phyloP scores from a whole-genome alignment of 2,113 vertebrate genomes.

The Ahaetulla prasina region DNA sequence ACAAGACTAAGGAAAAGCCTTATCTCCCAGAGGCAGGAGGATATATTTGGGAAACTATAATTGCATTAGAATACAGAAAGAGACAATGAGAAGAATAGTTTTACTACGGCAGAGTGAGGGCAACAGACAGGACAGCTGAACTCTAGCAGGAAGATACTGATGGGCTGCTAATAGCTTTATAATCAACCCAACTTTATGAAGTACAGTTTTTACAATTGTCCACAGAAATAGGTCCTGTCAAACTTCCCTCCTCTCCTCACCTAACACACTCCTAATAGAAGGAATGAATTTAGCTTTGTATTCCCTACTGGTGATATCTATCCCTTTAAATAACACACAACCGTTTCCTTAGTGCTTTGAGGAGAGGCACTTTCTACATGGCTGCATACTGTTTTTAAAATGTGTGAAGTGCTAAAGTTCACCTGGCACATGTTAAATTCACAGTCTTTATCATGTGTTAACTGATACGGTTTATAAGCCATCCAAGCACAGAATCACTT shows the following conservation, averaged over 20 bases:
- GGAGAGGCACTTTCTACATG: constrained; percentile 20
- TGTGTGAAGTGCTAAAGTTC: constrained; percentile 5
- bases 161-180: not conserved
- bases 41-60: not conserved
- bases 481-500: constrained; percentile 25
- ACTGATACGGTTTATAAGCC: constrained; percentile 14
- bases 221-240: not conserved
- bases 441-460: constrained; percentile 12
- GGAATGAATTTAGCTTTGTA: not conserved
- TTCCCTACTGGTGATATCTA: not conserved
- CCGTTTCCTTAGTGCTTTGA: not conserved
- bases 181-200: not conserved
- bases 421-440: constrained; percentile 20
- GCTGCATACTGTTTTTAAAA: constrained; percentile 1
- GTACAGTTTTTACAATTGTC: not conserved
- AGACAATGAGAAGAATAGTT: not conserved
- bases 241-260: not conserved
- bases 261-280: not conserved
- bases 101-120: not conserved
- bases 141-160: not conserved
- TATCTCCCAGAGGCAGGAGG: not conserved
- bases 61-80: not conserved
- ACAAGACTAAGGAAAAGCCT: not conserved
- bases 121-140: not conserved
- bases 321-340: not conserved